Evolutionary conservation across 92 coral and sea anemone genomes (phyloP), one percentile per base, ranked within the genome.

Genomic region (Pocillopora meandrina): DNA sequence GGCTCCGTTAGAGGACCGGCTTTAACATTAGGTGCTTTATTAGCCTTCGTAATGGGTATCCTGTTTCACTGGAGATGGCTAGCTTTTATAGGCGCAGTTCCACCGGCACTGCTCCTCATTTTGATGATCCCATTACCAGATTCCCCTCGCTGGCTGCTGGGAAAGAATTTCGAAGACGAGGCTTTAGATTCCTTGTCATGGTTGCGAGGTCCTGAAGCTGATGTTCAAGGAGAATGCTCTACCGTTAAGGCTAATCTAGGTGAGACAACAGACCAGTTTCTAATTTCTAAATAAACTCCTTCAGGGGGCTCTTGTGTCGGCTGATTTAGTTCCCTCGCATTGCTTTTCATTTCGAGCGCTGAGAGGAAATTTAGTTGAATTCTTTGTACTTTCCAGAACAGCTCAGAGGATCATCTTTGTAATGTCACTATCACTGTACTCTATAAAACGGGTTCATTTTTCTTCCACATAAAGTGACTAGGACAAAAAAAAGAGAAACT

Each of bases 1-100:
- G 98, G 98, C n/a, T 90, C 94, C 85, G 98, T 88, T 57, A 95
- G 87, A 33, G 95, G 94, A 77, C 85, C 94, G 20, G 98, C 95
- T 20, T 92, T 95, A 12, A 92, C 98, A 2, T 1, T 87, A 0
- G 98, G 98, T 31, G 55, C 86, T 31, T 21, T 95, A 36, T 56
- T 90, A 10, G 73, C 92, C 14, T 95, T 86, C 64, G 52, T 82
- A 16, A 23, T 90, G 76, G 98, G 98, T 10, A 88, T 74, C 9
- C 14, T 88, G 17, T 65, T 86, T 15, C 56, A 76, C 18, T 95
- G 98, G 98, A 76, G 87, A 18, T 95, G 98, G 98, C 87, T 95
- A 55, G 98, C 98, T 42, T 36, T 93, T 1, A 71, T 91, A 57
- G 98, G 98, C 26, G 98, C 94, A 12, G 56, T 94, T 71, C 89